Evolutionary conservation across 2,797 vertebrate genomes (phyloP).

Genomic region (Manis javanica): DNA sequence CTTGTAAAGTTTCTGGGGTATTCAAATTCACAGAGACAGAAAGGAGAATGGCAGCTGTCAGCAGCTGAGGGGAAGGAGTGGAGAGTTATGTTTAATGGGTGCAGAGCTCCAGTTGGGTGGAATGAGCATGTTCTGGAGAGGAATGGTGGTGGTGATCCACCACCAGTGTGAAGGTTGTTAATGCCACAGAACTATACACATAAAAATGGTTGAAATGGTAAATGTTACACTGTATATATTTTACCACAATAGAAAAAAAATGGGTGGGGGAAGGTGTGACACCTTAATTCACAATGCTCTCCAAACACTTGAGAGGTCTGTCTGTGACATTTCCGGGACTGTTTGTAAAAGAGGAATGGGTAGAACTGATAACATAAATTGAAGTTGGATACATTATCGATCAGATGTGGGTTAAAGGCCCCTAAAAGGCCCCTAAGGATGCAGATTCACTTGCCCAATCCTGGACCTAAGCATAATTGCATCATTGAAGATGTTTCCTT

Average conservation of each 20-base stretch:
- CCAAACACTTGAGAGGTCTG: not conserved
- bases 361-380: not conserved
- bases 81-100: not conserved
- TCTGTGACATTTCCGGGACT: not conserved
- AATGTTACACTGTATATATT: not conserved
- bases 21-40: not conserved
- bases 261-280: rapidly evolving
- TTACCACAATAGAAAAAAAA: not conserved
- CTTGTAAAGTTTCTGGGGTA: not conserved
- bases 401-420: not conserved
- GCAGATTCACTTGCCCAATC: not conserved
- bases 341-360: not conserved
- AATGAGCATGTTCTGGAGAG: not conserved
- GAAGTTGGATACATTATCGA: not conserved
- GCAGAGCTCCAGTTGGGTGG: not conserved
- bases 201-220: not conserved
- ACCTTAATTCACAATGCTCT: not conserved
- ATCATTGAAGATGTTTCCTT: not conserved
- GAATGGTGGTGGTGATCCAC: too few relatives aligned
- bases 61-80: rapidly evolving
- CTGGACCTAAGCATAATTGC: not conserved
- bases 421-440: not conserved
- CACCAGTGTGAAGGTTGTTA: not conserved
- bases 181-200: not conserved
- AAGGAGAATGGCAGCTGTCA: not conserved